phyloP scores from a whole-genome alignment of 2,113 vertebrate genomes.

The Callopanchax toddi region DNA sequence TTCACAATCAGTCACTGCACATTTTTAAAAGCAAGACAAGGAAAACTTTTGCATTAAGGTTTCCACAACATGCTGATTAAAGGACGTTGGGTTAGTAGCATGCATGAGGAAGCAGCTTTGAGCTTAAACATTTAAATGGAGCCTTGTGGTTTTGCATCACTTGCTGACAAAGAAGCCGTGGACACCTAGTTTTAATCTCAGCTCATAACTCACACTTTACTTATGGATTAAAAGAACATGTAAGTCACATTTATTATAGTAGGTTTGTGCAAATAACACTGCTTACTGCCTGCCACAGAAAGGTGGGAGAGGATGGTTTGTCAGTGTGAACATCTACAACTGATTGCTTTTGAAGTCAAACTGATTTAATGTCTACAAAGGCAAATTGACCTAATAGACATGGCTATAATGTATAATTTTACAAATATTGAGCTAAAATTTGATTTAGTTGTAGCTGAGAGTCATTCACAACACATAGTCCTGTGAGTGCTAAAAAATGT shows the following conservation, averaged over 20 bases:
- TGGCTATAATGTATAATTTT: too few relatives aligned
- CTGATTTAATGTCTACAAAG: too few relatives aligned
- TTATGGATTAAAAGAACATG: constrained; percentile 18
- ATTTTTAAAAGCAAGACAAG: constrained; percentile 28
- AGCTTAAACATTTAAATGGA: constrained; percentile 6
- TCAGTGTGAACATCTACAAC: too few relatives aligned
- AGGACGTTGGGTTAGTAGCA: constrained; percentile 39
- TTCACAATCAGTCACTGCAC: not conserved
- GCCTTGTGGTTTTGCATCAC: constrained; percentile 1
- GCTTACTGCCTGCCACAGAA: too few relatives aligned
- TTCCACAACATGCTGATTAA: constrained; percentile 17
- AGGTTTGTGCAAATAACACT: not conserved
- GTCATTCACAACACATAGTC: too few relatives aligned
- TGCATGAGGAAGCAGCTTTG: constrained; percentile 22
- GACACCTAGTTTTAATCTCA: constrained; percentile 1
- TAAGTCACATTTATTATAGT: not conserved
- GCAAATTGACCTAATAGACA: too few relatives aligned
- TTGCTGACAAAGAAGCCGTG: constrained; percentile 21
- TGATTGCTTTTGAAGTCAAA: too few relatives aligned
- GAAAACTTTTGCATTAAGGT: constrained; percentile 25
- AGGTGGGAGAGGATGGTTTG: too few relatives aligned
- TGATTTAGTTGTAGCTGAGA: too few relatives aligned
- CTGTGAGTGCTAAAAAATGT: too few relatives aligned
- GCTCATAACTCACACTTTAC: not conserved
- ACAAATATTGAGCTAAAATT: too few relatives aligned